A percentile compares a stretch with the other conserved stretches of the same genome.
phyloP scores from a whole-genome alignment of 2,888 invertebrate species.

The Netelia fuscicornis region DNA sequence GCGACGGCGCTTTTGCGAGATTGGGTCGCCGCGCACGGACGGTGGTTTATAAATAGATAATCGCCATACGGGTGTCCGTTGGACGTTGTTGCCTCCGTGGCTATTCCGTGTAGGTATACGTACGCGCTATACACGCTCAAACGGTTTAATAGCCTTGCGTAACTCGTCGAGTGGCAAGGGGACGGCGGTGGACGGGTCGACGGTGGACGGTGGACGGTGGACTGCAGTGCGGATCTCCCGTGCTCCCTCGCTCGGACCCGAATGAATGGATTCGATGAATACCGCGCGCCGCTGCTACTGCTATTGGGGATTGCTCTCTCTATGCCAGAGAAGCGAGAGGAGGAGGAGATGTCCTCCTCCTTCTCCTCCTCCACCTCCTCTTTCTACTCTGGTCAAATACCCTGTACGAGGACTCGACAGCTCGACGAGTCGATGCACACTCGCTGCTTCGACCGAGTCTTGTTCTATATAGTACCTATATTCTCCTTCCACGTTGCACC shows the following conservation, averaged over 20 bases:
- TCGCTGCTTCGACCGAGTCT: slow-evolving; percentile 31
- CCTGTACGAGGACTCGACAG: slow-evolving; percentile 34
- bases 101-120: neutral
- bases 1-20: too few relatives aligned
- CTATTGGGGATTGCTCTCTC: slow-evolving; percentile 27
- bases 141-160: slow-evolving; percentile 60
- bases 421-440: slow-evolving; percentile 28
- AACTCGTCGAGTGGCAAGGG: slow-evolving; percentile 35
- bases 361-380: neutral
- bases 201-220: neutral
- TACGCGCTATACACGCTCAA: slow-evolving; percentile 25
- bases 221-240: slow-evolving; percentile 6
- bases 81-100: slow-evolving; percentile 9
- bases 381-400: slow-evolving; percentile 28
- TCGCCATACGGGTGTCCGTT: slow-evolving; percentile 31
- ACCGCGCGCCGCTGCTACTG: slow-evolving; percentile 16
- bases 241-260: slow-evolving; percentile 3
- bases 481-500: slow-evolving; percentile 9
- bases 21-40: too few relatives aligned
- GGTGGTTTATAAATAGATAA: too few relatives aligned
- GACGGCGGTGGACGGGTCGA: neutral
- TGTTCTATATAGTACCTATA: slow-evolving; percentile 4
- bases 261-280: slow-evolving; percentile 55
- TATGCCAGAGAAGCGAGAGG: neutral
- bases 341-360: neutral